Conservation (phyloP, 35 echinoderm and acorn worm genomes). For the Apostichopus japonicus region DNA sequence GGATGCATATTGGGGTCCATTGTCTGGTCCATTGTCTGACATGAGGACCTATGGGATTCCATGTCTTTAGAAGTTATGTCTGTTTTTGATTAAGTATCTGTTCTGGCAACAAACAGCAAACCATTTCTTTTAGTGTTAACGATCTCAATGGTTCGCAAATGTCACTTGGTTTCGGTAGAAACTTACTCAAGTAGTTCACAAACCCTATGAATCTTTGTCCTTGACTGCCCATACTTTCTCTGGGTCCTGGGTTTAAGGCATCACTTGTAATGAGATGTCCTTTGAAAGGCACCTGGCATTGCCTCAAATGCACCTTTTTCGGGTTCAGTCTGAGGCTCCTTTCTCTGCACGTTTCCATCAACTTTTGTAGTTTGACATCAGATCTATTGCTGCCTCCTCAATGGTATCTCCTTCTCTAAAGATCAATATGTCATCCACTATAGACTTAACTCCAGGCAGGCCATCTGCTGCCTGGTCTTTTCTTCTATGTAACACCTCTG, state of each 20-base stretch:
- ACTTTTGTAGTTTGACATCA: conserved; percentile 16
- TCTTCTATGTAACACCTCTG: conserved; percentile 3
- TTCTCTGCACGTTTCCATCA: conserved; percentile 25
- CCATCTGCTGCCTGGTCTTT: not conserved
- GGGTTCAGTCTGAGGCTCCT: conserved; percentile 17
- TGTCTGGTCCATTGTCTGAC: conserved; percentile 17
- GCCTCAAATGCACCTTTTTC: not conserved
- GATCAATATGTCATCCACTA: conserved; percentile 46
- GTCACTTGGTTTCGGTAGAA: conserved; percentile 42
- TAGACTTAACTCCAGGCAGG: conserved; percentile 14
- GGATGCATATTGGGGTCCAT: conserved; percentile 50
- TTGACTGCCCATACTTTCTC: conserved; percentile 36
- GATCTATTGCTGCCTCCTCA: conserved; percentile 1
- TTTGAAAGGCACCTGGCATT: not conserved
- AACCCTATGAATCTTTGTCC: conserved; percentile 66
- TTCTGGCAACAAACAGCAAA: conserved; percentile 12
- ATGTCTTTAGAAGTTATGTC: not conserved
- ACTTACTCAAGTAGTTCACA: conserved; percentile 72
- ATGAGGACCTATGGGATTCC: not conserved
- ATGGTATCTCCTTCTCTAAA: conserved; percentile 52
- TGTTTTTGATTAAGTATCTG: not conserved
- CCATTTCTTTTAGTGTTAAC: conserved; percentile 54
- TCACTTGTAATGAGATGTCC: conserved; percentile 48
- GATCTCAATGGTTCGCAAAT: conserved; percentile 50
- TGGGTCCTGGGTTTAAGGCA: conserved; percentile 4